Evolutionary conservation across 2,888 invertebrate genomes (phyloP), one percentile per base, ranked within the genome.

Genomic region (Adela reaumurella): DNA sequence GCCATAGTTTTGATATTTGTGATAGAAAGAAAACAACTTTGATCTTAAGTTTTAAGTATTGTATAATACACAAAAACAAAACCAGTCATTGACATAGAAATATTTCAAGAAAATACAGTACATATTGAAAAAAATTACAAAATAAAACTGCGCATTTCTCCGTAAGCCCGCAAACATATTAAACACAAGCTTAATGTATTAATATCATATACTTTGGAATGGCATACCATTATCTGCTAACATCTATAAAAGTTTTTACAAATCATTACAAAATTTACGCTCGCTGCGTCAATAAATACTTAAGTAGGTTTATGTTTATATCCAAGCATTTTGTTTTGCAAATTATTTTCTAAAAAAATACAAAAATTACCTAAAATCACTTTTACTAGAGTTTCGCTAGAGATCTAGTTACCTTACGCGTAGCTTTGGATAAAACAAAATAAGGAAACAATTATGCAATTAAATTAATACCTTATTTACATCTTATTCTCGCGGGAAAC

Each of bases 391-490:
- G 68, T 67, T 70, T 66, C 68, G 67, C 64, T 41, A 77, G 78
- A 78, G 78, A 77, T 78, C 78, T 77, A 73, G 70, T 61, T 76
- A 77, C 77, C 76, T 61, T 70, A 70, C 72, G 28, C 73, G 67
- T 61, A 76, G 74, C 77, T 78, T 78, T 77, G 78, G 77, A 77
- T 74, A 69, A n/a, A 68, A 48, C 46, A 50, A 44, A 43, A 67
- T 70, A 70, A 72, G 68, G 73, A 64, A 64, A 67, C n/a, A n/a
- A n/a, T n/a, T 69, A 68, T 24, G 24, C 24, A 24, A 24, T 24
- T 24, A 24, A 24, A 4, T 24, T 24, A 24, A 24, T 24, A 8
- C 24, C 24, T 24, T 24, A 24, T 24, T 8, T 24, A n/a, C n/a
- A n/a, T n/a, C n/a, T n/a, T n/a, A n/a, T n/a, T n/a, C n/a, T n/a